Evolutionary conservation across 2,113 vertebrate species (phyloP), one percentile per base, ranked within the genome.

Genomic region (Lycaon pictus): DNA sequence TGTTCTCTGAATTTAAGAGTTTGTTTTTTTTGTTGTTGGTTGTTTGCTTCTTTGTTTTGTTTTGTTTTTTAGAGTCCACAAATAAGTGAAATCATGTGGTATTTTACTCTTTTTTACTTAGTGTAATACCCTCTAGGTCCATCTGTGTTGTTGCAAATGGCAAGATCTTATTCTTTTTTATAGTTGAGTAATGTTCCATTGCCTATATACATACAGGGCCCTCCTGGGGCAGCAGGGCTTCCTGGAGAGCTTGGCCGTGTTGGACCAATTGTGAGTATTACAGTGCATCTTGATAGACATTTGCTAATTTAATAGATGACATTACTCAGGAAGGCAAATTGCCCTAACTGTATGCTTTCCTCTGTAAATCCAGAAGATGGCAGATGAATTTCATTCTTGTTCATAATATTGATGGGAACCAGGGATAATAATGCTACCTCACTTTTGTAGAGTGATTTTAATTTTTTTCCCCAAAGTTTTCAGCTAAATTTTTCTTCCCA

Each of bases 191-290:
- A 76, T 51, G 51, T 29, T 51, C 43, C 43, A 29, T 77, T 51
- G 74, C 25, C 16, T 77, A 16, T 77, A 27, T 77, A 77, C 48
- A 77, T 77, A 77, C 84, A 99, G 99, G 99, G 99, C 93, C 98
- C 99, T 96, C 98, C 99, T 37, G 99, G 99, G 94, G 98, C 99
- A 98, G 98, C 99, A 98, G 99, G 99, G 96, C 99, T 99, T 98
- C 99, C 98, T 0, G 99, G 99, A 94, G 99, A 99, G 98, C 96
- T 99, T 96, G 99, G 99, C 90, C 99, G 98, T 98, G 98, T 97
- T 87, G 99, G 99, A 95, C 98, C 98, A 25, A 95, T 96, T 96
- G 99, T 99, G 96, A 99, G 99, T 99, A 99, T 4, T 55, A 2
- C 19, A 37, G 58, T 6, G 0, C 13, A 11, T 88, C 98, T 97